Conservation (phyloP, 2,113 vertebrate species). For the Lontra canadensis region DNA sequence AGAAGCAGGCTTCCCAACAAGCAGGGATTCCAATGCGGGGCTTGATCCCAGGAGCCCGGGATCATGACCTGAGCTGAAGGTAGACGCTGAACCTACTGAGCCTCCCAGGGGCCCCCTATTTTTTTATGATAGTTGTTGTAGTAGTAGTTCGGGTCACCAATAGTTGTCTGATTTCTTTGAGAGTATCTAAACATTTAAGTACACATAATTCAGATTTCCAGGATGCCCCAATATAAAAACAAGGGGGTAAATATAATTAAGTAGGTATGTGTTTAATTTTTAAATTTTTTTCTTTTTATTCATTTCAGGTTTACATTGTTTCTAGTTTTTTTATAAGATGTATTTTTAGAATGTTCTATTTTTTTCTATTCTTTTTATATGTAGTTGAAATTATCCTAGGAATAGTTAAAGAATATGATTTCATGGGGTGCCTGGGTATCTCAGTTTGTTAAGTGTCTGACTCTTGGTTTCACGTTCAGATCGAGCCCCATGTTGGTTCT, state of each 20-base stretch:
- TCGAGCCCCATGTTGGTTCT: not conserved
- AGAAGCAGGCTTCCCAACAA: no score
- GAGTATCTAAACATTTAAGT: not conserved
- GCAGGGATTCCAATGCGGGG: no score
- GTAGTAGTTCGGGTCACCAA: not conserved
- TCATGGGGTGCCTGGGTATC: not conserved
- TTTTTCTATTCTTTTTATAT: not conserved
- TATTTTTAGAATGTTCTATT: not conserved
- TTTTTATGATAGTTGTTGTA: not conserved
- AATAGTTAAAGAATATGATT: not conserved
- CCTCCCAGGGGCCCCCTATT: not conserved
- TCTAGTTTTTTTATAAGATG: not conserved
- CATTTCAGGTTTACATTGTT: not conserved
- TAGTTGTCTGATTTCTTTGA: not conserved
- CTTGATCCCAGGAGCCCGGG: no score
- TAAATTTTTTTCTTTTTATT: not conserved
- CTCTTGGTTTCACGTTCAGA: not conserved
- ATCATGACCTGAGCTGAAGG: no score
- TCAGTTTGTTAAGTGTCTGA: not conserved
- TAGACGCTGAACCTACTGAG: no score
- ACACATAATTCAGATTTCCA: not conserved
- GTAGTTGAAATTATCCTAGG: not conserved
- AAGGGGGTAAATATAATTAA: not conserved
- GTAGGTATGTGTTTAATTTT: not conserved
- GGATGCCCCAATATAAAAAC: not conserved